Evolutionary conservation across 37 sponge, comb jelly and placozoan species (phyloP).

Genomic region (Eunapius fragilis): DNA sequence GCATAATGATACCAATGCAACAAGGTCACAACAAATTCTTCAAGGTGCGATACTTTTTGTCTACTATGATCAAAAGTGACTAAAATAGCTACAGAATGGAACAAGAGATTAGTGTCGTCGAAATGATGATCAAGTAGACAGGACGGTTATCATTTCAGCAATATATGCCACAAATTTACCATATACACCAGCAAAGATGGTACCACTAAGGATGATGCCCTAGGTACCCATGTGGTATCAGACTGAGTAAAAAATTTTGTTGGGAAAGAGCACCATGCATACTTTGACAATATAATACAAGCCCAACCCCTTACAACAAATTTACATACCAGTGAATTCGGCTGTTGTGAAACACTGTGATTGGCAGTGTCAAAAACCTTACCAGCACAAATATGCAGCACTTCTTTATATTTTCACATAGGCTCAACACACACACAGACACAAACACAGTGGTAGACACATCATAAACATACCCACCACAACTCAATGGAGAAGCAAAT

Average conservation of each 20-base stretch:
- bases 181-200: conserved; percentile 22
- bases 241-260: background rate
- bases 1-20: background rate
- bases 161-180: conserved; percentile 21
- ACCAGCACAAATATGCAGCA: too few species aligned
- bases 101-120: conserved; percentile 12
- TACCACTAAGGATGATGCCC: background rate
- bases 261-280: conserved; percentile 27
- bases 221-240: conserved; percentile 6
- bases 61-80: background rate
- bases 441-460: too few species aligned
- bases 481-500: too few species aligned
- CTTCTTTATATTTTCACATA: too few species aligned
- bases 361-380: too few species aligned
- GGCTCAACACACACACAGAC: too few species aligned
- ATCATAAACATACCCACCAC: too few species aligned
- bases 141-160: conserved; percentile 34
- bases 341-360: conserved; percentile 40
- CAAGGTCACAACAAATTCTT: background rate
- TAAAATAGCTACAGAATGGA: background rate
- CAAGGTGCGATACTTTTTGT: background rate
- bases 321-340: conserved; percentile 23
- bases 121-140: conserved; percentile 28
- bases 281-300: conserved; percentile 55
- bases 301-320: conserved; percentile 16